These are phyloP conservation scores for Cavia porcellus DNA, from an alignment of 2,113 vertebrate species.

Conservation along the genomic window DNA sequence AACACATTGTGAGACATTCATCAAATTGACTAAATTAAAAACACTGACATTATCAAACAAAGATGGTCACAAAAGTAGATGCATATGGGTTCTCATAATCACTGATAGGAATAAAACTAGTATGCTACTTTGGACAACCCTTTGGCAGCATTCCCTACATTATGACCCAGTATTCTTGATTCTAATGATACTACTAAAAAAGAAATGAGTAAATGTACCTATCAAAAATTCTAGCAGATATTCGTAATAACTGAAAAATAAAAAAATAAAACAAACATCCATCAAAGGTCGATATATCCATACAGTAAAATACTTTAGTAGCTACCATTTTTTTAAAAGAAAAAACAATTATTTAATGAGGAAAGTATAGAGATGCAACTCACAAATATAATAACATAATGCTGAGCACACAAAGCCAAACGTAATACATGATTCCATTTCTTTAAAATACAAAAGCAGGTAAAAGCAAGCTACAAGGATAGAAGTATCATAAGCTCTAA, in stretches of 20 bases:
- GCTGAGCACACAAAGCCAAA: background rate
- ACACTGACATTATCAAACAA: background rate
- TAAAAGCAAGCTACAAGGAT: background rate
- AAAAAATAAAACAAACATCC: slow-evolving; percentile 16
- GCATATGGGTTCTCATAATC: background rate
- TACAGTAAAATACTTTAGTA: background rate
- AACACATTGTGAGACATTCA: slow-evolving; percentile 27
- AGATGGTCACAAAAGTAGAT: background rate
- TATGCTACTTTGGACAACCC: slow-evolving; percentile 22
- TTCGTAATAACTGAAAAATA: background rate
- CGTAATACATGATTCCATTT: background rate
- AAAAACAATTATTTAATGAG: background rate
- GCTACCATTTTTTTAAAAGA: background rate
- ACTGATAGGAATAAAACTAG: background rate
- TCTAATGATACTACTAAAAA: background rate
- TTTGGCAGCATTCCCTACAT: background rate
- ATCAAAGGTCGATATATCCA: background rate
- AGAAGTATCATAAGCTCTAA: background rate
- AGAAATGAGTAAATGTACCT: background rate
- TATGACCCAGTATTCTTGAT: background rate
- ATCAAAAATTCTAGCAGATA: slow-evolving; percentile 41
- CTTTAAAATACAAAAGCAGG: background rate
- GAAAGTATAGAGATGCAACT: background rate
- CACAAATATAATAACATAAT: background rate
- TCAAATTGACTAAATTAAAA: slow-evolving; percentile 34